Evolutionary conservation across 1,140 invertebrate species (phyloP).

Genomic region (Anadara kagoshimensis): DNA sequence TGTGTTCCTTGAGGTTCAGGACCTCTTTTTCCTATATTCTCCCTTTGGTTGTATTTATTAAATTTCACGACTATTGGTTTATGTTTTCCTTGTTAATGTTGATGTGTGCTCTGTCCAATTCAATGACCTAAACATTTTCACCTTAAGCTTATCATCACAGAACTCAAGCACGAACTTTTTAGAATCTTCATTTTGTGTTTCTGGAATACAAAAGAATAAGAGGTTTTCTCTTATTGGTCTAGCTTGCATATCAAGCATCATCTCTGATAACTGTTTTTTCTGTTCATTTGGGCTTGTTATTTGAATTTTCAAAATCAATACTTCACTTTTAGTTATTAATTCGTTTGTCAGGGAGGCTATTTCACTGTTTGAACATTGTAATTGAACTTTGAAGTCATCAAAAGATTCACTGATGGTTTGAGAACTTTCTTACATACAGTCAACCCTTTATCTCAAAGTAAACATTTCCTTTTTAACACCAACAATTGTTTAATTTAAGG

Average conservation of each 20-base stretch:
- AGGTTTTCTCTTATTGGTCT: slow-evolving; percentile 6
- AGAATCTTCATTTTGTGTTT: background rate
- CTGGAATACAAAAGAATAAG: background rate
- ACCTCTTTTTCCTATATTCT: background rate
- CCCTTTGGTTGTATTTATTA: background rate
- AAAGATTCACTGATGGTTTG: background rate
- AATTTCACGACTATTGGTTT: slow-evolving; percentile 2
- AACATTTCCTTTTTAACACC: background rate
- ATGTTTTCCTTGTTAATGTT: background rate
- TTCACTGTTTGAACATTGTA: background rate
- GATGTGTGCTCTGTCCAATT: background rate
- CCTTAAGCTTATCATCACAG: background rate
- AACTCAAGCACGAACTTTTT: background rate
- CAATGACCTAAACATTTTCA: background rate
- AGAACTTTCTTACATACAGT: background rate
- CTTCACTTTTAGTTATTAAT: background rate
- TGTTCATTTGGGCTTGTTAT: background rate
- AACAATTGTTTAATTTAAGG: no score
- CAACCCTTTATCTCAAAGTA: background rate
- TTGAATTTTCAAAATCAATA: background rate
- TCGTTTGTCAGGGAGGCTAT: background rate
- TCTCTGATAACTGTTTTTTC: background rate
- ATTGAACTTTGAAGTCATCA: background rate
- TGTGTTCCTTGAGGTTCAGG: background rate
- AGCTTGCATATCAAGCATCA: slow-evolving; percentile 3